Percentiles rank a stretch among this genome's conserved stretches.
Conservation (phyloP, 2,113 vertebrate species). For the Charina bottae region DNA sequence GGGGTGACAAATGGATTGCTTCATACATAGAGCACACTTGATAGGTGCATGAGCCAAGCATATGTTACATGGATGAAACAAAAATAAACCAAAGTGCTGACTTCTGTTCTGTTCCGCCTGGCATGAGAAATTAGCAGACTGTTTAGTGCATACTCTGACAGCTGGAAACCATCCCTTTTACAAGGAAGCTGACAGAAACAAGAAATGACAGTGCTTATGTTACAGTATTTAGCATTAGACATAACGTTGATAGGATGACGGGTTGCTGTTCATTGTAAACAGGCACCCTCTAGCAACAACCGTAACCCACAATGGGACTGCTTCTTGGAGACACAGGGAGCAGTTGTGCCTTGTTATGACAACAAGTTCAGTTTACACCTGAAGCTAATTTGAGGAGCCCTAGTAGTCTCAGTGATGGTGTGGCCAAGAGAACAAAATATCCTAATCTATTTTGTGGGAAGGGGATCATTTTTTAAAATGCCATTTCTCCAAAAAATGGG, state of each 20-base stretch:
- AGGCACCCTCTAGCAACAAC: neutral
- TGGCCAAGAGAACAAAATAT: neutral
- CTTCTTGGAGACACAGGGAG: neutral
- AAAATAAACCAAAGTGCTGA: neutral
- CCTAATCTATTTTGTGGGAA: neutral
- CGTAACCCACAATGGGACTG: neutral
- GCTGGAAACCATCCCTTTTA: slow-evolving; percentile 30
- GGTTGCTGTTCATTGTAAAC: slow-evolving; percentile 8
- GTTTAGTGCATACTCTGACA: slow-evolving; percentile 12
- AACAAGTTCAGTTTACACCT: neutral
- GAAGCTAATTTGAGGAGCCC: neutral
- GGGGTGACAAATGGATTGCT: neutral
- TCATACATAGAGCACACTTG: neutral
- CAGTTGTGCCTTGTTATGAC: neutral
- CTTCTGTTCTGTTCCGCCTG: slow-evolving; percentile 30
- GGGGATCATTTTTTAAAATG: neutral
- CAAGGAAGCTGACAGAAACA: slow-evolving; percentile 23
- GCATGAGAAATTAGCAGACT: slow-evolving; percentile 2
- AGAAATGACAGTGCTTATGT: slow-evolving; percentile 35
- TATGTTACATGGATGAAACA: neutral
- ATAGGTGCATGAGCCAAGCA: neutral
- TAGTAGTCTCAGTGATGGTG: fast-evolving
- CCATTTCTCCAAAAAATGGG: neutral
- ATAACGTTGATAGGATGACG: neutral
- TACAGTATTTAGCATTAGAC: slow-evolving; percentile 30